Evolutionary conservation across 2,888 invertebrate species (phyloP).

Genomic region (Trilocha varians): DNA sequence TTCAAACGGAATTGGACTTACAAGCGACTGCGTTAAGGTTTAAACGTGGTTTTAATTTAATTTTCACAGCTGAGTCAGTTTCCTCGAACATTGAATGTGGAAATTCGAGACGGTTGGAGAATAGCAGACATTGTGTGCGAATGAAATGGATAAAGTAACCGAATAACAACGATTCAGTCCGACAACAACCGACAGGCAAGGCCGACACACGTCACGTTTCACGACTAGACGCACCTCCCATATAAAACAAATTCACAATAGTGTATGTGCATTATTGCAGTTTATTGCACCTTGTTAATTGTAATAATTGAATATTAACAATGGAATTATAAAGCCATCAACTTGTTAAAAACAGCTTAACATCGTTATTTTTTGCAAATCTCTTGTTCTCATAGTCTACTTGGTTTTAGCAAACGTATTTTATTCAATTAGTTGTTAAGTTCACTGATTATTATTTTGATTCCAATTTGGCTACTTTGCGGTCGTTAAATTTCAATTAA

Average conservation of each 20-base stretch:
- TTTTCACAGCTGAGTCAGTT: conserved; percentile 56
- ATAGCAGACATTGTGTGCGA: conserved; percentile 51
- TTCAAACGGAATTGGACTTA: conserved; percentile 26
- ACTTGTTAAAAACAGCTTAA: too few relatives aligned
- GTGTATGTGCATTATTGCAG: conserved; percentile 28
- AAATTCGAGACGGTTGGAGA: conserved; percentile 55
- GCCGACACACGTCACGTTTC: conserved; percentile 64
- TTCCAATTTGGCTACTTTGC: too few relatives aligned
- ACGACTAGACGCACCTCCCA: conserved; percentile 55
- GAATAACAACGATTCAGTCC: conserved; percentile 41
- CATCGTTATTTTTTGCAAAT: too few relatives aligned
- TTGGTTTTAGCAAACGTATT: too few relatives aligned
- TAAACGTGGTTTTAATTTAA: conserved; percentile 24
- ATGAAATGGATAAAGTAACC: conserved; percentile 37
- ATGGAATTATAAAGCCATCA: not conserved
- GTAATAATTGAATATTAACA: conserved; percentile 1
- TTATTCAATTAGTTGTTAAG: too few relatives aligned
- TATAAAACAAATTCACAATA: not conserved
- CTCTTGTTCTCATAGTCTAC: too few relatives aligned
- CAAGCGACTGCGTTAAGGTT: conserved; percentile 26
- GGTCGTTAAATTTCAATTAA: too few relatives aligned
- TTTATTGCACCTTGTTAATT: conserved; percentile 41
- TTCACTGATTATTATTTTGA: too few relatives aligned
- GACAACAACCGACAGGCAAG: conserved; percentile 60
- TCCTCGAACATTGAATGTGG: conserved; percentile 55